Evolutionary conservation across 1,140 invertebrate species (phyloP), one percentile per base, ranked within the genome.

Genomic region (Bombus soroeensis): DNA sequence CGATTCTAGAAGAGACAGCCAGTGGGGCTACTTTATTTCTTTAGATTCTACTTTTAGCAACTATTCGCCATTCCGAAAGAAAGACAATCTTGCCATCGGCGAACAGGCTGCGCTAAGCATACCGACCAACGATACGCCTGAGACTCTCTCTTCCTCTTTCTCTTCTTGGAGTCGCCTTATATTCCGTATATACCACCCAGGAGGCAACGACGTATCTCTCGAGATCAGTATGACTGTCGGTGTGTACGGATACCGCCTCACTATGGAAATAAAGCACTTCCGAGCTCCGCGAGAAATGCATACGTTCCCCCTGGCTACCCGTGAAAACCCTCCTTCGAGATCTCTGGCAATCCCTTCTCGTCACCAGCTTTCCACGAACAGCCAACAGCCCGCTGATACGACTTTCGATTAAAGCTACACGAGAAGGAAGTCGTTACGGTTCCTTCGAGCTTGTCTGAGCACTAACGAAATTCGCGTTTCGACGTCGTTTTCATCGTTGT

Each of bases 221-320:
- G 92, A 93, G 92, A 93, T 93, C 93, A 88, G 90, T 90, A 93
- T 92, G 88, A 92, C 90, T 92, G 90, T 92, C 89, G 81, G 88
- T 90, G 89, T 89, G 78, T 87, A 90, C 89, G 74, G 84, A 90
- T 86, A 88, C 88, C 66, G 79, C 82, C 86, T 89, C 90, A 90
- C 91, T 93, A 94, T 93, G 91, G 92, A 94, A 94, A 94, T 94
- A 93, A 93, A 93, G 92, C 89, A 93, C 93, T 93, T 93, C 91
- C 92, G 91, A 91, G 92, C 86, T 92, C 87, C 88, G 86, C 91
- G 89, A 92, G 90, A 93, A 93, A 93, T 92, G 91, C 91, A 93
- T 92, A 89, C 89, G 89, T 83, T 90, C 79, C 87, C 81, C 76
- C 70, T 77, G 82, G 87, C 85, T 89, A 87, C 80, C 85, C 71